A percentile compares a stretch with the other conserved stretches of the same genome.
phyloP scores from a whole-genome alignment of 1,140 invertebrate species.

The Stratiolaelaps scimitus region DNA sequence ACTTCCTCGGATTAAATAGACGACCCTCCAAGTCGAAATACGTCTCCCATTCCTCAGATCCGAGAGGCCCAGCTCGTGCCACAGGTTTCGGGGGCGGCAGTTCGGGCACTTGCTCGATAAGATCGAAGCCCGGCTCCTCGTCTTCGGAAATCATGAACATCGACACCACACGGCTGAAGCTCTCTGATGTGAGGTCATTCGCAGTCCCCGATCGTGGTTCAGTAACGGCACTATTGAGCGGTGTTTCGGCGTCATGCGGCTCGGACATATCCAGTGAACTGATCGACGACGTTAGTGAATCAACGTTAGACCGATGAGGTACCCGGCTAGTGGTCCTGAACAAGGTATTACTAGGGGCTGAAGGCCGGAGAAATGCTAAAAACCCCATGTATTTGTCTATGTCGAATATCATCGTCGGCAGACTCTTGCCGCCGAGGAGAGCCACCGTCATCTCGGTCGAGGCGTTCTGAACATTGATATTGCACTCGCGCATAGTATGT shows the following conservation, averaged over 20 bases:
- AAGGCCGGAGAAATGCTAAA: no score
- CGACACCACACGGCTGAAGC: constrained; percentile 44
- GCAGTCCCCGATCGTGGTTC: constrained; percentile 54
- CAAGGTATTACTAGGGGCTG: no score
- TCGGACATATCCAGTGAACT: constrained; percentile 65
- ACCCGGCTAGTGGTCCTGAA: constrained; percentile 49
- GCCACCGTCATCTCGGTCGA: not conserved
- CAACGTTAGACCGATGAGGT: constrained; percentile 52
- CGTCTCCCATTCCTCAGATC: constrained; percentile 59
- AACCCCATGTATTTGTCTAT: not conserved
- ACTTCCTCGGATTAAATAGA: constrained; percentile 41
- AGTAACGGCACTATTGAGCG: constrained; percentile 37
- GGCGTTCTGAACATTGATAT: no score
- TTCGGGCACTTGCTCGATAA: constrained; percentile 39
- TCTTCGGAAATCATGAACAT: constrained; percentile 43
- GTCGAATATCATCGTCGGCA: not conserved
- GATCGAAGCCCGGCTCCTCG: constrained; percentile 43
- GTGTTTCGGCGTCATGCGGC: constrained; percentile 51
- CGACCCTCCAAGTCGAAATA: constrained; percentile 61
- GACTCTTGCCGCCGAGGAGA: not conserved
- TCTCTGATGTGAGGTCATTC: constrained; percentile 60
- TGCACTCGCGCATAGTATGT: no score
- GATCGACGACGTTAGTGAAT: constrained; percentile 62
- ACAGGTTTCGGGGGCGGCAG: constrained; percentile 41
- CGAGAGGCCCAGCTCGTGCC: constrained; percentile 53